Base-by-base conservation (phyloP, 2,888 invertebrate genomes). In the Arge pagana region DNA sequence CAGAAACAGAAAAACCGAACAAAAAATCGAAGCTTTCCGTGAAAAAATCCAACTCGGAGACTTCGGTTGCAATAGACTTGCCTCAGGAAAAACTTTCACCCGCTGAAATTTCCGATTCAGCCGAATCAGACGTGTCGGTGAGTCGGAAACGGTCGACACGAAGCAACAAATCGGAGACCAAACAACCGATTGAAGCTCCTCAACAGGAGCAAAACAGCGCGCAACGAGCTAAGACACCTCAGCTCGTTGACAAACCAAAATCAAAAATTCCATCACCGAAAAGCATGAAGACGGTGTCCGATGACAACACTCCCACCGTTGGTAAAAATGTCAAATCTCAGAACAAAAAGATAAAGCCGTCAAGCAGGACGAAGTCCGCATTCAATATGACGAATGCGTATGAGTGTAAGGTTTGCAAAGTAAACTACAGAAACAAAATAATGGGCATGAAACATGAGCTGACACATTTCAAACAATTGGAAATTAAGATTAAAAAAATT, bases 401-500 rank as follows among this genome's bases (percentile, higher is more conserved):
- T 36, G 48, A 45, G 7, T 71, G 70, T 35, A 54, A 58, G 4
- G 55, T 66, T 7, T 75, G 75, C 26, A 56, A 50, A 8, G 55
- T 58, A 11, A 56, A 53, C 28, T 72, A 59, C 35, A 62, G 65
- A 18, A 72, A 55, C 23, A 71, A 63, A 52, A 52, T 70, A 0
- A 43, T 58, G 8, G 63, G 65, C 11, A 55, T 64, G 28, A 56
- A 62, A 7, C 75, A 75, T 31, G 64, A 67, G 48, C 40, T 75
- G 10, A 61, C 64, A 0, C 75, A 75, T 40, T 64, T 61, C 23
- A 74, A 71, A 33, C 66, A 64, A 18, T 61, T 64, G 4, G 54
- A 61, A 45, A 52, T 75, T 4, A 63, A 67, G 39, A 53, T 74
- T 10, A 21, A 64, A 8, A 68, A 64, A 45, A 37, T 70, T 8